Percentiles rank a stretch among this genome's conserved stretches.
phyloP scores from a whole-genome alignment of 1,140 invertebrate genomes.

The Atta texana region DNA sequence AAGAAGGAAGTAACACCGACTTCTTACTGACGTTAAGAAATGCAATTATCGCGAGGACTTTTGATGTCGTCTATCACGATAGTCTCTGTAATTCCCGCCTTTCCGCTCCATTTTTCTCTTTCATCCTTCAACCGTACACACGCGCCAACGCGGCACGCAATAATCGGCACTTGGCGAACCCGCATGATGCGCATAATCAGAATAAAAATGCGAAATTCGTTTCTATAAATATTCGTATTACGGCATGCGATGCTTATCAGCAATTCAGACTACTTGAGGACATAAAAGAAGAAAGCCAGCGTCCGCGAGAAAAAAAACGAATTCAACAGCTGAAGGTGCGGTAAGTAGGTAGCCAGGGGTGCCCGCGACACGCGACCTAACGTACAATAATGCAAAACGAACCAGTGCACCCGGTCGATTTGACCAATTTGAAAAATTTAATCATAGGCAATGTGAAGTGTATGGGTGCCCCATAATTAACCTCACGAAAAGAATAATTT shows the following conservation, averaged over 20 bases:
- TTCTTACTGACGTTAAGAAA: constrained; percentile 20
- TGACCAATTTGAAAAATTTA: constrained; percentile 42
- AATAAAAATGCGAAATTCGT: constrained; percentile 60
- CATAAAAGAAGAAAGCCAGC: constrained; percentile 54
- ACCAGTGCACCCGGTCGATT: constrained; percentile 62
- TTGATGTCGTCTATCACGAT: constrained; percentile 66
- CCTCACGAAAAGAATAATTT: background rate
- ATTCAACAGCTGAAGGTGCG: constrained; percentile 57
- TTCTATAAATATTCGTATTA: constrained; percentile 59
- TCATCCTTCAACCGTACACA: background rate
- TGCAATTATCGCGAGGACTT: constrained; percentile 66
- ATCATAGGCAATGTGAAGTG: background rate
- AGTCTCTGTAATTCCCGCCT: background rate
- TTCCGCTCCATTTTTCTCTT: background rate
- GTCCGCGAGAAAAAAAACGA: constrained; percentile 25
- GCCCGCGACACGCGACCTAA: constrained; percentile 68
- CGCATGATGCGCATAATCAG: constrained; percentile 49
- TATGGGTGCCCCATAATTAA: background rate
- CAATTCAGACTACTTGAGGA: constrained; percentile 53
- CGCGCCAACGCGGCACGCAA: constrained; percentile 15
- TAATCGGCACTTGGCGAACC: background rate
- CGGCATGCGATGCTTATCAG: constrained; percentile 62
- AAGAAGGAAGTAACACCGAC: background rate
- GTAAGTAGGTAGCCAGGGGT: constrained; percentile 49
- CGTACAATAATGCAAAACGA: constrained; percentile 73